Percentiles rank a stretch among this genome's conserved stretches.
Conservation (phyloP, 2,797 vertebrate species). For the Alauda arvensis region DNA sequence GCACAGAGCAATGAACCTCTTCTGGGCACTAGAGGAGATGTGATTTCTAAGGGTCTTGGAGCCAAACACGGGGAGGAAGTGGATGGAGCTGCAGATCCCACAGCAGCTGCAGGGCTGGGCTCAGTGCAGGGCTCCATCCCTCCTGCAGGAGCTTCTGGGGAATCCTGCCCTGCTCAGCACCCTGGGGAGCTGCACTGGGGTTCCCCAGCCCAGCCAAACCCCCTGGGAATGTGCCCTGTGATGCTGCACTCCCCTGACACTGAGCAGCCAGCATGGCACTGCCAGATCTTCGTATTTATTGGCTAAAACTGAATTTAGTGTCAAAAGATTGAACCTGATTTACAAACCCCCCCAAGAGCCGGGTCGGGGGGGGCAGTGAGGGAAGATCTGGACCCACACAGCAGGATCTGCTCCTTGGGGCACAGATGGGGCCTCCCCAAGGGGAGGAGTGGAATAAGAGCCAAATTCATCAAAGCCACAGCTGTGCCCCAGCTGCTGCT, state of each 20-base stretch:
- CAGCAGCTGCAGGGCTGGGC: background rate
- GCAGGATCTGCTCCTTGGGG: background rate
- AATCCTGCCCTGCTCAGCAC: fast-evolving
- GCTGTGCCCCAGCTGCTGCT: background rate
- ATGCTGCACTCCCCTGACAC: background rate
- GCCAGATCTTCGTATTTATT: background rate
- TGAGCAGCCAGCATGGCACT: background rate
- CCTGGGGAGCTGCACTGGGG: background rate
- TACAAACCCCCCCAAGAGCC: background rate
- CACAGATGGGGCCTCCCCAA: background rate
- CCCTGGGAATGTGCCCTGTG: background rate
- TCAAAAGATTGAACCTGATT: background rate
- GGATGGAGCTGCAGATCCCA: fast-evolving
- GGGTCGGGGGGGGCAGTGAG: fast-evolving
- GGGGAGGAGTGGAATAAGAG: background rate
- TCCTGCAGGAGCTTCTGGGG: background rate
- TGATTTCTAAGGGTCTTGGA: background rate
- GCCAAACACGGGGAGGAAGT: background rate
- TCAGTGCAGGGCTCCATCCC: fast-evolving
- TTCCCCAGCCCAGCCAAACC: background rate
- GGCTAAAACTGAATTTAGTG: background rate
- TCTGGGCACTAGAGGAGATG: background rate
- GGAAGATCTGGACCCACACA: background rate
- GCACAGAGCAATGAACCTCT: background rate
- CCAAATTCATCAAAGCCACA: too few relatives aligned